phyloP scores from a whole-genome alignment of 2,797 vertebrate genomes.

The Phrynocephalus guinanensis region DNA sequence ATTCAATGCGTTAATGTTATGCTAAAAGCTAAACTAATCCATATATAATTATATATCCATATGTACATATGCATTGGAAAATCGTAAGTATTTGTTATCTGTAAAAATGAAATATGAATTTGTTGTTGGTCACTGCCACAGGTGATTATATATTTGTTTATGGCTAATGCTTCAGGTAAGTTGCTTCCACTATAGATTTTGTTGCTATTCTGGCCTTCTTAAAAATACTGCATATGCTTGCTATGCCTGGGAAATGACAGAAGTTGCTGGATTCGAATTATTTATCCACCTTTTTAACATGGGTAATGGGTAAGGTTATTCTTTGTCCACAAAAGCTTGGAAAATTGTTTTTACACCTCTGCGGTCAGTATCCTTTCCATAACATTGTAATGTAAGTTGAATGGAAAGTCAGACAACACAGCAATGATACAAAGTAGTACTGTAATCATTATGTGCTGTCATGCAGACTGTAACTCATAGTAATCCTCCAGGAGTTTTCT shows the following conservation, averaged over 20 bases:
- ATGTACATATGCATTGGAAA: conserved; percentile 69
- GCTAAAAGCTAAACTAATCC: conserved; percentile 79
- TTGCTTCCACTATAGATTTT: conserved; percentile 37
- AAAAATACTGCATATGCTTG: conserved; percentile 52
- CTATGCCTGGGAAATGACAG: conserved; percentile 21
- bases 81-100: conserved; percentile 76
- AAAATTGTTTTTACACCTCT: no score
- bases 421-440: no score
- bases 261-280: conserved; percentile 46
- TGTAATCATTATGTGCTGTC: no score
- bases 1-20: conserved; percentile 71
- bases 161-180: conserved; percentile 48
- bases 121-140: conserved; percentile 60
- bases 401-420: neutral
- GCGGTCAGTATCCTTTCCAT: neutral
- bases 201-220: conserved; percentile 36
- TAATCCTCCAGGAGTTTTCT: no score
- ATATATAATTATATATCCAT: conserved; percentile 74
- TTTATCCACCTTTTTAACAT: conserved; percentile 10
- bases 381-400: neutral
- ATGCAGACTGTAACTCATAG: no score
- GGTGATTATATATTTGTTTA: conserved; percentile 59
- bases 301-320: neutral
- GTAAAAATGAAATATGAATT: conserved; percentile 73
- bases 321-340: neutral